Percentiles rank a stretch among this genome's conserved stretches.
These are phyloP conservation scores for Apocheima hispidaria DNA, from an alignment of 2,888 invertebrate genomes.

Conservation along the genomic window DNA sequence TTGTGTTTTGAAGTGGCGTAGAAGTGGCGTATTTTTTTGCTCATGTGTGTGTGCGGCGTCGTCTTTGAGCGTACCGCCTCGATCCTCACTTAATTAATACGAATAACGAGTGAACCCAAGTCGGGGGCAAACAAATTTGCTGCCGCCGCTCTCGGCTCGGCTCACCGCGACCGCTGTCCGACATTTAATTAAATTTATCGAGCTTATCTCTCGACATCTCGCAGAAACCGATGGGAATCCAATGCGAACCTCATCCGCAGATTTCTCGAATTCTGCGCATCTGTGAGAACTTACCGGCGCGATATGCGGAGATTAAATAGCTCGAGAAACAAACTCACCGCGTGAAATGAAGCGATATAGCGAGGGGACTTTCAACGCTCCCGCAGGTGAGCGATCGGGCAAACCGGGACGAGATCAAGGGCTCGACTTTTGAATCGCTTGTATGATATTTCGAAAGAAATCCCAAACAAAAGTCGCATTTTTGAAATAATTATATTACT, in stretches of 20 bases:
- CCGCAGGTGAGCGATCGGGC: constrained; percentile 58
- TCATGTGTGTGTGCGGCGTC: constrained; percentile 45
- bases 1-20: constrained; percentile 16
- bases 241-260: constrained; percentile 62
- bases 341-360: constrained; percentile 55
- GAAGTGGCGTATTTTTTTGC: constrained; percentile 48
- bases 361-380: constrained; percentile 4
- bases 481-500: no score
- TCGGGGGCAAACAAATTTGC: constrained; percentile 77
- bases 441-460: no score
- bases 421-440: no score
- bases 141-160: constrained; percentile 43
- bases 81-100: constrained; percentile 73
- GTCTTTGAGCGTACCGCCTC: constrained; percentile 59
- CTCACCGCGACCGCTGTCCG: constrained; percentile 47
- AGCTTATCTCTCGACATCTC: constrained; percentile 76
- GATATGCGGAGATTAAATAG: constrained; percentile 48
- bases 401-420: constrained; percentile 61
- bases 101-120: constrained; percentile 59
- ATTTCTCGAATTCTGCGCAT: constrained; percentile 72
- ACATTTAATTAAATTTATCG: constrained; percentile 84
- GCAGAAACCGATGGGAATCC: constrained; percentile 73
- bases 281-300: constrained; percentile 65
- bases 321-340: constrained; percentile 52
- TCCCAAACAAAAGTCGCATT: no score